Conservation (phyloP, 2,888 invertebrate species). For the Ophion slaviceki region DNA sequence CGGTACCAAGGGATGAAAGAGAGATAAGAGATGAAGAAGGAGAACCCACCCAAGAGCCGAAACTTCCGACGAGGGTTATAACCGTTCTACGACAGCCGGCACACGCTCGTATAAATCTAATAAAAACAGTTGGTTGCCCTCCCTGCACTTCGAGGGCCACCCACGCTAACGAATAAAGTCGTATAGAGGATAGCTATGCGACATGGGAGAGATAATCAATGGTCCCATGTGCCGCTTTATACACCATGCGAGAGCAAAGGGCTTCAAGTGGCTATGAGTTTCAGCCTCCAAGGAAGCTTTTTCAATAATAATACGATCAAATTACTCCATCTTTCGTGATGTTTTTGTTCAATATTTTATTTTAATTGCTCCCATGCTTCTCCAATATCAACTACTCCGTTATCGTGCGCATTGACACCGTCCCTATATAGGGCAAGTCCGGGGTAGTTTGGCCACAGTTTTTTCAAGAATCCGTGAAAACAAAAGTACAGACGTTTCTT, state of each 20-base stretch:
- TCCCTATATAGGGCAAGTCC: too few relatives aligned
- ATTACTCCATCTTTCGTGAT: not conserved
- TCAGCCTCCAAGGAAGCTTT: not conserved
- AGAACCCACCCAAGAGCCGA: conserved; percentile 13
- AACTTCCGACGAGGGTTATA: conserved; percentile 54
- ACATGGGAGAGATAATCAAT: conserved; percentile 32
- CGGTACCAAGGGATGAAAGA: conserved; percentile 19
- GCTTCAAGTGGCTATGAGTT: conserved; percentile 21
- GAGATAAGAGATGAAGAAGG: conserved; percentile 37
- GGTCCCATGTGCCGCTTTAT: not conserved
- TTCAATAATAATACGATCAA: not conserved
- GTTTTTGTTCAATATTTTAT: not conserved
- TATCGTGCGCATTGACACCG: too few relatives aligned
- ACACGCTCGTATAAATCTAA: conserved; percentile 70
- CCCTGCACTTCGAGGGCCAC: conserved; percentile 26
- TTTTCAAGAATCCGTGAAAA: not conserved
- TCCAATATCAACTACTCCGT: too few relatives aligned
- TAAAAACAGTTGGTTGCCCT: conserved; percentile 67
- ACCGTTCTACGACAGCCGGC: conserved; percentile 55
- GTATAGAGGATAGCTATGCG: conserved; percentile 5
- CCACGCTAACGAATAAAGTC: conserved; percentile 45
- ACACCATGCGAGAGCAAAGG: not conserved
- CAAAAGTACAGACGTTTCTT: not conserved
- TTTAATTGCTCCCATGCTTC: not conserved
- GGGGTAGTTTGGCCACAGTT: too few relatives aligned